These are phyloP conservation scores for Asbolus verrucosus DNA, from an alignment of 1,140 invertebrate species.

Conservation along the genomic window DNA sequence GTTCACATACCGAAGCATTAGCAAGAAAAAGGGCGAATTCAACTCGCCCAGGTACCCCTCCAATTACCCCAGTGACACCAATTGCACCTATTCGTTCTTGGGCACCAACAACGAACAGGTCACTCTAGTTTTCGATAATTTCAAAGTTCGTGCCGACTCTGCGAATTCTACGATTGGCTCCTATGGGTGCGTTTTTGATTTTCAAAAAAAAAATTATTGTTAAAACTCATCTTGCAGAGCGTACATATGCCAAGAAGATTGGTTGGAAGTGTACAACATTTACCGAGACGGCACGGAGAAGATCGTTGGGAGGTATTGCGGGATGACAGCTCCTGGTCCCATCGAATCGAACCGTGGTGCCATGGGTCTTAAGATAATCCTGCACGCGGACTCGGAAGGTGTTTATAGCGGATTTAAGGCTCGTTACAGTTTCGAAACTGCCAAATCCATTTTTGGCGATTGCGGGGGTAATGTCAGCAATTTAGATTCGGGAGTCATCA, in stretches of 20 bases:
- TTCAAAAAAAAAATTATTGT: too few species aligned
- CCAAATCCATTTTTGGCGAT: conserved; percentile 90
- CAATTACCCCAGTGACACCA: conserved; percentile 93
- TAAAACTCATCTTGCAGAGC: conserved; percentile 67
- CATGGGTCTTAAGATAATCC: conserved; percentile 82
- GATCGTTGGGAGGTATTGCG: conserved; percentile 88
- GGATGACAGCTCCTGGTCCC: conserved; percentile 86
- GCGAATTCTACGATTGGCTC: conserved; percentile 71
- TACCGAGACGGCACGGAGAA: conserved; percentile 83
- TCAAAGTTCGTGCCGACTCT: conserved; percentile 83
- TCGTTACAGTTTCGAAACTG: conserved; percentile 85
- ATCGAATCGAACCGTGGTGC: conserved; percentile 90
- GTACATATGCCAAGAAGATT: conserved; percentile 88
- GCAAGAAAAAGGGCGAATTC: conserved; percentile 88
- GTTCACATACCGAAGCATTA: conserved; percentile 90
- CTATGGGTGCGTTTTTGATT: conserved; percentile 71
- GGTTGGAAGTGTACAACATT: conserved; percentile 92
- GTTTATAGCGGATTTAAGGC: conserved; percentile 93
- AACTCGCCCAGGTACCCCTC: conserved; percentile 96
- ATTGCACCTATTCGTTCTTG: conserved; percentile 92
- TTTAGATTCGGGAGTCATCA: conserved; percentile 83
- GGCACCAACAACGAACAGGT: conserved; percentile 91
- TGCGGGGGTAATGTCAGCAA: conserved; percentile 92
- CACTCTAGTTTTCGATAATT: conserved; percentile 92
- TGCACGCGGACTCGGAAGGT: conserved; percentile 85